Base-by-base conservation (phyloP, 1,140 invertebrate genomes). In the Dreissena polymorpha region DNA sequence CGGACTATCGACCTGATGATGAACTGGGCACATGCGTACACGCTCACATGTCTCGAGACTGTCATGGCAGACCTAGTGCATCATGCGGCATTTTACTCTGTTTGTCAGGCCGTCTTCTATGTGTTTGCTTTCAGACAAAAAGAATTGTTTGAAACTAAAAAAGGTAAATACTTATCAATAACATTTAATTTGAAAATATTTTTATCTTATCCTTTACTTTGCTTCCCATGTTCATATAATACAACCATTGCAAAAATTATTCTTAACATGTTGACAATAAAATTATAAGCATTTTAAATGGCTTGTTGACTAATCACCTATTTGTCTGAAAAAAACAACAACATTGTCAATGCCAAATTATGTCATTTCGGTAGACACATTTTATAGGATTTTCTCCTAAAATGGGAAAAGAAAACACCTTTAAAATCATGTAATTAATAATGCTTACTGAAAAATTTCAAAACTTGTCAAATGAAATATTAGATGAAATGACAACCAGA, bases 61-160 rank as follows among this genome's bases (percentile, higher is more conserved):
- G 91, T 23, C 93, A 94, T 90, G 85, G 89, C 92, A 8, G 92
- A 94, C 83, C 81, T 94, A 7, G 95, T 95, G 90, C 94, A 95
- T 6, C 97, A 99, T 91, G 94, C 94, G 49, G 95, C 97, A 0
- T 99, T 99, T 93, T 98, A 98, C 91, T 95, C 96, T 18, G 95
- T 98, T 14, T 98, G 97, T 89, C 97, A 99, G 93, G 95, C 96
- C 0, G 93, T 98, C 50, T 98, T 99, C 91, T 98, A 98, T 93
- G 93, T 98, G 5, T 95, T 99, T 77, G 95, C 96, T 0, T 98
- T 98, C 91, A 95, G 97, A 85, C 95, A 97, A 89, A 96, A 95
- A 88, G 96, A 98, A 90, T 94, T 98, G 80, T 95, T 97, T 76
- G 94, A 95, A 80, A 95, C 81, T 65, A 83, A 87, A 68, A 89